Percentiles rank a stretch among this genome's conserved stretches.
Conservation (phyloP, 2,797 vertebrate genomes). For the Toxotes lorentzi region DNA sequence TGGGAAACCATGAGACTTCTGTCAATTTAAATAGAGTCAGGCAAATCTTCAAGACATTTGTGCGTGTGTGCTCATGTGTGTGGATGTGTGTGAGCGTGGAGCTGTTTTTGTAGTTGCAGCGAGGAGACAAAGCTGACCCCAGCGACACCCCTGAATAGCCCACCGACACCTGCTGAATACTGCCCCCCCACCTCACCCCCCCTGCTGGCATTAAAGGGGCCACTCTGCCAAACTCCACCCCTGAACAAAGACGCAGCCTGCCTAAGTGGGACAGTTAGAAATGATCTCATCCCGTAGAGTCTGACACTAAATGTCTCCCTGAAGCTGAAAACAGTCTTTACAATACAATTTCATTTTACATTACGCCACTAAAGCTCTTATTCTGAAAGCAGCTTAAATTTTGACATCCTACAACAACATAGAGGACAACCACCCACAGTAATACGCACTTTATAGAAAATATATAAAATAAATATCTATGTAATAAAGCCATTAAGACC, state of each 20-base stretch:
- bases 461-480: no score
- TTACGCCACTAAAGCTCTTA: not conserved
- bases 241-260: constrained; percentile 5
- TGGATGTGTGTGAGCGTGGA: constrained; percentile 41
- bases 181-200: constrained; percentile 50
- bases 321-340: not conserved
- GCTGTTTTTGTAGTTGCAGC: constrained; percentile 53
- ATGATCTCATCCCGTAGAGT: constrained; percentile 31
- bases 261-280: not conserved
- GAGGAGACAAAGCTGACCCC: constrained; percentile 61
- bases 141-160: constrained; percentile 48
- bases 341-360: not conserved
- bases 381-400: not conserved
- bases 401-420: no score
- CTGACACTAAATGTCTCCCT: not conserved
- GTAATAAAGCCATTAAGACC: no score
- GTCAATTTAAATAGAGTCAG: constrained; percentile 85
- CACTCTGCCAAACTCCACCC: constrained; percentile 49
- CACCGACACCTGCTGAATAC: constrained; percentile 65
- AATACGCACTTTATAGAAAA: not conserved
- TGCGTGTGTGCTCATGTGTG: constrained; percentile 43
- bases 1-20: constrained; percentile 87
- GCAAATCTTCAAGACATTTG: constrained; percentile 68
- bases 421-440: not conserved
- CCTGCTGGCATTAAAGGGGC: constrained; percentile 54